Evolutionary conservation across 2,113 vertebrate species (phyloP).

Genomic region (Pangasianodon gigas): DNA sequence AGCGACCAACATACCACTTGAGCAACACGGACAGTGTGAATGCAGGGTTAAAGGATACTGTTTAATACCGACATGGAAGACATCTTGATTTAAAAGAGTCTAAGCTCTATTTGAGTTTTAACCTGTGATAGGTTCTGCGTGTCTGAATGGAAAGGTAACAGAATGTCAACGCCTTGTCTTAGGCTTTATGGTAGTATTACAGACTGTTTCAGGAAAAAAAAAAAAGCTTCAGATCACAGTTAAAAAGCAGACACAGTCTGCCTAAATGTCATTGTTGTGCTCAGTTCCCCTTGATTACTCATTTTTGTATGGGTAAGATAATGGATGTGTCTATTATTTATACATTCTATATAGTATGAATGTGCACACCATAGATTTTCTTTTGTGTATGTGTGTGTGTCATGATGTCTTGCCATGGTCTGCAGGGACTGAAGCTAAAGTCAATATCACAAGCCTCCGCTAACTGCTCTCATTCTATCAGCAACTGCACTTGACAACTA

Average conservation of each 20-base stretch:
- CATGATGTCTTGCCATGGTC: constrained; percentile 46
- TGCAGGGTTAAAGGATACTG: background rate
- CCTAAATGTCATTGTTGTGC: constrained; percentile 45
- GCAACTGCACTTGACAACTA: background rate
- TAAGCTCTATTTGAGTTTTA: constrained; percentile 37
- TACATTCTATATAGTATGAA: constrained; percentile 33
- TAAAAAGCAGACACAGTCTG: constrained; percentile 35
- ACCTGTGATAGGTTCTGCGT: background rate
- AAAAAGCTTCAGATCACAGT: constrained; percentile 26
- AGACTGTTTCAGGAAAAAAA: constrained; percentile 40
- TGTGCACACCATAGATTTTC: constrained; percentile 19
- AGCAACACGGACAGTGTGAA: background rate
- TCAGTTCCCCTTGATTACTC: constrained; percentile 32
- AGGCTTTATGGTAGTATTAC: constrained; percentile 61
- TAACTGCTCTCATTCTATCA: background rate
- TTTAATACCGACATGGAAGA: background rate
- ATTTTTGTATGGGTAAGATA: constrained; percentile 9
- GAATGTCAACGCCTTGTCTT: constrained; percentile 29
- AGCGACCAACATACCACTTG: background rate
- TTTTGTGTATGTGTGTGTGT: constrained; percentile 9
- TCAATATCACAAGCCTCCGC: constrained; percentile 23
- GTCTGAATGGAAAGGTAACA: background rate
- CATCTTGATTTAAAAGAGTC: constrained; percentile 32
- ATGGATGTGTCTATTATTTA: constrained; percentile 31
- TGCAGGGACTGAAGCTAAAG: constrained; percentile 49